phyloP scores from a whole-genome alignment of 2,888 invertebrate genomes.

The Stratiomys singularior region DNA sequence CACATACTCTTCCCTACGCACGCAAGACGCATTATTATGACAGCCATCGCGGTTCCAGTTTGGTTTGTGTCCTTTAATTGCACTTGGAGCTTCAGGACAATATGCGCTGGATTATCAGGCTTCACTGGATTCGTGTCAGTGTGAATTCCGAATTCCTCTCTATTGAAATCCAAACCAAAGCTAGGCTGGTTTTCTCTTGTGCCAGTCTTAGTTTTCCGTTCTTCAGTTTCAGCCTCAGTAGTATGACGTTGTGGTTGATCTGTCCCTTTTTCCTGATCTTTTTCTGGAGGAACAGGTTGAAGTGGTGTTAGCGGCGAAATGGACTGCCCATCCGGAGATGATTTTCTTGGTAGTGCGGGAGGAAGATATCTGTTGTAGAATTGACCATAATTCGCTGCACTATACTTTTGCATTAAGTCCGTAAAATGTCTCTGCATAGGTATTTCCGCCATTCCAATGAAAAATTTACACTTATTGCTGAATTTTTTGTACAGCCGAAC shows the following conservation, averaged over 20 bases:
- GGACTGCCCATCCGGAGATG: background rate
- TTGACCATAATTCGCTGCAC: background rate
- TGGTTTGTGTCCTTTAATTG: slow-evolving; percentile 60
- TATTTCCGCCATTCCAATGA: slow-evolving; percentile 60
- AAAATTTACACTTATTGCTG: slow-evolving; percentile 62
- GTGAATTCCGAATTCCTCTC: slow-evolving; percentile 14
- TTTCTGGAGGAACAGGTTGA: background rate
- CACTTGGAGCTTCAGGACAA: slow-evolving; percentile 60
- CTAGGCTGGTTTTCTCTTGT: background rate
- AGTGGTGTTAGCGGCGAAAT: background rate
- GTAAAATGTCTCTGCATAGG: slow-evolving; percentile 60
- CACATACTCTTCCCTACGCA: slow-evolving; percentile 60
- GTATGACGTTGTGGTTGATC: background rate
- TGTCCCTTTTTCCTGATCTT: background rate
- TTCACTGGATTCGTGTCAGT: background rate
- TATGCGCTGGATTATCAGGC: slow-evolving; percentile 49
- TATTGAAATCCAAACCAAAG: background rate
- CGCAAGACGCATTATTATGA: slow-evolving; percentile 60
- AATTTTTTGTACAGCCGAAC: slow-evolving; percentile 58
- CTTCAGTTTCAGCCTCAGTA: background rate
- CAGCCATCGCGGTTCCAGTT: slow-evolving; percentile 62
- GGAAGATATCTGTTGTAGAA: background rate
- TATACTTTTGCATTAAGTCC: slow-evolving; percentile 55
- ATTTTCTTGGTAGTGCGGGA: background rate
- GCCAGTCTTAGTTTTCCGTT: background rate